Evolutionary conservation across 1,140 invertebrate genomes (phyloP), one percentile per base, ranked within the genome.

Genomic region (Grapholita molesta): DNA sequence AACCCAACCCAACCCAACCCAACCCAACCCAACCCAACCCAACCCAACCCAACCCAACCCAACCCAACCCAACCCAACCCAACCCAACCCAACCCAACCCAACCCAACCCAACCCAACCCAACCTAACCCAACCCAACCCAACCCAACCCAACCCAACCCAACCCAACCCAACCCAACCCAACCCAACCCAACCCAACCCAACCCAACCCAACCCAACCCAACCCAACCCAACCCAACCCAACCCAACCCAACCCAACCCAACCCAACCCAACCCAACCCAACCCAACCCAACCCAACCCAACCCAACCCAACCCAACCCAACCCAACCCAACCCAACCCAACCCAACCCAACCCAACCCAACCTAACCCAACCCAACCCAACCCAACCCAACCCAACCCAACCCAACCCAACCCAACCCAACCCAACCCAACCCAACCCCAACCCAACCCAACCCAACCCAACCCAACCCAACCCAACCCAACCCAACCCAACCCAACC

Each of bases 311-410:
- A 77, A 80, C 75, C 78, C 72, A 83, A 80, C 82, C 78, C 65
- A 78, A 80, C 82, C 79, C 67, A 79, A 74, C 73, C 74, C 66
- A 79, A 77, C 82, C 74, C 71, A 82, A 82, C 82, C 76, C 77
- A 79, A 82, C 78, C 78, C 77, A 82, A 80, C 79, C 75, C 77
- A 80, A 80, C 79, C 73, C 79, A 80, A 80, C 79, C 75, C 75
- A 80, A 80, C 78, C 78, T 81, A 80, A 79, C 77, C 77, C 77
- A 79, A 80, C 72, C 74, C 70, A 78, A 78, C 76, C 72, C 79
- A 78, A 77, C 76, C 77, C 71, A 79, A 79, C 80, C 80, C 11
- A 33, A 33, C 32, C 32, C 11, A 33, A 33, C 32, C 32, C 11
- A 33, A 33, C 32, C 32, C 11, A 33, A 33, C 32, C 32, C 11